Conservation (phyloP, 2,797 vertebrate genomes). For the Ptychadena robeensis region DNA sequence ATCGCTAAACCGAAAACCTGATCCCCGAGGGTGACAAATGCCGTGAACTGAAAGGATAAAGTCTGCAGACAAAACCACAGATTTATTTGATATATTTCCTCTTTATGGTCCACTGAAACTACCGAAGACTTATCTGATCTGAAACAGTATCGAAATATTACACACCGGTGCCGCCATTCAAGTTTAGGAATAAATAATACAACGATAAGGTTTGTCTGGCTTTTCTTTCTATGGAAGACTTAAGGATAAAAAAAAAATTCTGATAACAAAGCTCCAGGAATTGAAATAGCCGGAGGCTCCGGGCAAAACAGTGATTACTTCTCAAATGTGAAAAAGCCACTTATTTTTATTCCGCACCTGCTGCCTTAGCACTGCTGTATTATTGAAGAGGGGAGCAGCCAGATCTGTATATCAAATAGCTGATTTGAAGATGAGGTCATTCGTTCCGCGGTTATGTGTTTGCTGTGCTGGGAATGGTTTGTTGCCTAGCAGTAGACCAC, state of each 20-base stretch:
- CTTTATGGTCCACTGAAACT: slow-evolving; percentile 35
- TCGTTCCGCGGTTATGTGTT: slow-evolving; percentile 72
- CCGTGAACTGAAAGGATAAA: slow-evolving; percentile 34
- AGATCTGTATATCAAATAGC: slow-evolving; percentile 83
- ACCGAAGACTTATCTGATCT: slow-evolving; percentile 41
- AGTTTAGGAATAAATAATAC: slow-evolving; percentile 18
- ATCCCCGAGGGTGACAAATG: slow-evolving; percentile 26
- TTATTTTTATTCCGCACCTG: slow-evolving; percentile 75
- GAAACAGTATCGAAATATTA: slow-evolving; percentile 44
- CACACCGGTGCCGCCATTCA: slow-evolving; percentile 20
- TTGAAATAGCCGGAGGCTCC: slow-evolving; percentile 66
- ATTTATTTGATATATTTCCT: slow-evolving; percentile 8
- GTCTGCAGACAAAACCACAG: slow-evolving; percentile 18
- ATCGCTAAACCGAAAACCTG: slow-evolving; percentile 1
- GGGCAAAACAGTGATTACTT: slow-evolving; percentile 64
- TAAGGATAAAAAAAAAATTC: slow-evolving; percentile 66
- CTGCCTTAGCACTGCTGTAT: slow-evolving; percentile 67
- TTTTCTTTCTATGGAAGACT: slow-evolving; percentile 63
- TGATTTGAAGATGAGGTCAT: slow-evolving; percentile 79
- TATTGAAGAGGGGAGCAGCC: slow-evolving; percentile 69
- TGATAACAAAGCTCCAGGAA: slow-evolving; percentile 68
- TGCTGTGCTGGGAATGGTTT: slow-evolving; percentile 72
- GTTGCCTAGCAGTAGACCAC: slow-evolving; percentile 78
- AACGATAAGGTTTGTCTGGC: slow-evolving; percentile 60
- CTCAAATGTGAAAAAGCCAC: slow-evolving; percentile 66